Conservation (phyloP, 2,113 vertebrate species). For the Pteruthius melanotis region DNA sequence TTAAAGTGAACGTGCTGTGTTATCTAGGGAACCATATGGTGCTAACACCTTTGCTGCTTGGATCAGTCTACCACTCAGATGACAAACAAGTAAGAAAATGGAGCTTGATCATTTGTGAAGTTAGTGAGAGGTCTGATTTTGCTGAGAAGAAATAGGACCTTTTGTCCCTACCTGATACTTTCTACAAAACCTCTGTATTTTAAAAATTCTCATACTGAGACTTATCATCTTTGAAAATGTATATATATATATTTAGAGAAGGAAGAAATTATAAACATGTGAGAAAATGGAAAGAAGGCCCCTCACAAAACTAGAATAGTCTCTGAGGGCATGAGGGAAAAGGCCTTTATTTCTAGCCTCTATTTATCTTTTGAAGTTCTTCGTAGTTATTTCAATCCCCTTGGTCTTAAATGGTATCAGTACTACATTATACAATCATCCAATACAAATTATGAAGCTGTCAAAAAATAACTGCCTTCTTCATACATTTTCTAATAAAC, state of each 20-base stretch:
- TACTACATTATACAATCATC: not conserved
- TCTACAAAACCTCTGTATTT: not conserved
- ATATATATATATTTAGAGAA: not conserved
- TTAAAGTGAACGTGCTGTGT: not conserved
- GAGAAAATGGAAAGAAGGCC: not conserved
- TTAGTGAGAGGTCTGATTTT: not conserved
- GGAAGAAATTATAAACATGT: not conserved
- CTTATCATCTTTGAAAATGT: not conserved
- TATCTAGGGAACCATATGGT: not conserved
- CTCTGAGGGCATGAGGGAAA: not conserved
- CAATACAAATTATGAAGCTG: not conserved
- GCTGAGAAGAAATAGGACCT: not conserved
- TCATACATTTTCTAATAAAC: not conserved
- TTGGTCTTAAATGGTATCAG: not conserved
- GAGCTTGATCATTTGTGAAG: not conserved
- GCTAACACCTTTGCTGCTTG: not conserved
- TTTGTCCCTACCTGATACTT: not conserved
- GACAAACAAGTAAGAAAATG: not conserved
- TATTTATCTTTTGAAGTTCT: not conserved
- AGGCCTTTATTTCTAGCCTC: not conserved
- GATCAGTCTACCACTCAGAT: not conserved
- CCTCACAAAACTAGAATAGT: not conserved
- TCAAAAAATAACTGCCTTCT: not conserved
- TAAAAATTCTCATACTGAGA: not conserved
- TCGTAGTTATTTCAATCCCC: not conserved